Base-by-base conservation (phyloP, 1,140 invertebrate species). In the Drosophila malerkotliana region DNA sequence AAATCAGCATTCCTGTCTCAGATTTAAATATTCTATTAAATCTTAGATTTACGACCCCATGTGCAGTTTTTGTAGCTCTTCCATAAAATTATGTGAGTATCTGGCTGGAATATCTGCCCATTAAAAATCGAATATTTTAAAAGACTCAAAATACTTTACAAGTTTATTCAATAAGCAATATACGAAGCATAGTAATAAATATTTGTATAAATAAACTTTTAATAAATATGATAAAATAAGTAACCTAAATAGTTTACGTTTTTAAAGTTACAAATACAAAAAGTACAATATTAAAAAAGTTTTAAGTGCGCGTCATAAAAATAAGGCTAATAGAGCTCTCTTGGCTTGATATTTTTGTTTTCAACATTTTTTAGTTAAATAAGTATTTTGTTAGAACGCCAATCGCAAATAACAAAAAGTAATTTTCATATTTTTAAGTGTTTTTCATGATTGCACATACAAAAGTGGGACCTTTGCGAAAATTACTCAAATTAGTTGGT, bases 151-250 rank as follows among this genome's bases (percentile, higher is more conserved):
- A 69, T 69, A 69, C 39, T 69, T 69, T 68, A 57, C 51, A 69
- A 57, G 41, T 69, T 88, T 87, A 87, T 87, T 87, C 48, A 76
- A 73, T 64, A 71, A 61, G 52, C 76, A 87, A 88, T 79, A 64
- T 52, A 49, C 53, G 78, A 62, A 57, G 61, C 69, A 54, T 63
- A 51, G 18, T 62, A 88, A 87, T 87, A 87, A 87, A 87, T 87
- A 88, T 63, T 54, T 75, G 4, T 80, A 85, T 85, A 85, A 85
- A 85, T 84, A 77, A 41, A 28, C 41, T 59, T 71, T 47, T 77
- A 58, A 88, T 87, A 88, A 87, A 88, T 87, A 77, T 67, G 79
- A 79, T 79, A 79, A 60, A 72, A 79, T 79, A 82, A 63, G 76
- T 82, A 87, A 56, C 78, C 78, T 87, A 82, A 69, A 76, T 85